A percentile compares a stretch with the other conserved stretches of the same genome.
Evolutionary conservation across 2,113 vertebrate genomes (phyloP).

Genomic region (Calonectris borealis): DNA sequence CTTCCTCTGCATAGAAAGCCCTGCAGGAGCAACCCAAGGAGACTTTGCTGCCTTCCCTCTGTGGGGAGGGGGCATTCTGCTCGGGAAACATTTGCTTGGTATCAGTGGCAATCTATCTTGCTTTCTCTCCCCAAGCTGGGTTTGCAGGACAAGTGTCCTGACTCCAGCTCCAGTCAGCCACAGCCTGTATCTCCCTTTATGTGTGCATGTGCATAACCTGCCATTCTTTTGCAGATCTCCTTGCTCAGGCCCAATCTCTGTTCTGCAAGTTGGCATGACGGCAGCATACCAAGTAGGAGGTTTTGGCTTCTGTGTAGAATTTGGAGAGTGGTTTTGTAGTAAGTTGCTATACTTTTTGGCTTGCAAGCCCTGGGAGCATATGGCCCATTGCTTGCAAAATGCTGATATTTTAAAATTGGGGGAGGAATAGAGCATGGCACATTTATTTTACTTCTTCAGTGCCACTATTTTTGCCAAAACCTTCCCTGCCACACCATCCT

Average conservation of each 20-base stretch:
- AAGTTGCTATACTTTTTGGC: constrained; percentile 73
- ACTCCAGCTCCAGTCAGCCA: neutral
- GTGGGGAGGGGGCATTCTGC: neutral
- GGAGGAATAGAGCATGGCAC: constrained; percentile 68
- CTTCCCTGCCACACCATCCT: constrained; percentile 18
- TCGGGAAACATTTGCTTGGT: neutral
- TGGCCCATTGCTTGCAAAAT: constrained; percentile 73
- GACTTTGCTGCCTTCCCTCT: neutral
- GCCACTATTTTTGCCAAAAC: constrained; percentile 68
- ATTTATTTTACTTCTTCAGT: constrained; percentile 70
- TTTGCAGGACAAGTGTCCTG: neutral
- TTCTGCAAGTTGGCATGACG: constrained; percentile 62
- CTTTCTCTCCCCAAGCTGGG: neutral
- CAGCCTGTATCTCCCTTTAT: neutral
- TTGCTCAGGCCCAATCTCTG: constrained; percentile 40
- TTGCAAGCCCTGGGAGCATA: constrained; percentile 65
- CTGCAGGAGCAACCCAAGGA: neutral
- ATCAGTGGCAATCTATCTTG: neutral
- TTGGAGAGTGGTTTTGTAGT: constrained; percentile 67
- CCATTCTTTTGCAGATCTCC: constrained; percentile 30
- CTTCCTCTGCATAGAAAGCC: neutral
- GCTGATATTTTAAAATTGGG: constrained; percentile 73
- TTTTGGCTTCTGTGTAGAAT: constrained; percentile 61
- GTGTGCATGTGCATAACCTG: neutral
- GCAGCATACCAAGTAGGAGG: constrained; percentile 72